phyloP scores from a whole-genome alignment of 2,888 invertebrate species.

The Falcaria lacertinaria region DNA sequence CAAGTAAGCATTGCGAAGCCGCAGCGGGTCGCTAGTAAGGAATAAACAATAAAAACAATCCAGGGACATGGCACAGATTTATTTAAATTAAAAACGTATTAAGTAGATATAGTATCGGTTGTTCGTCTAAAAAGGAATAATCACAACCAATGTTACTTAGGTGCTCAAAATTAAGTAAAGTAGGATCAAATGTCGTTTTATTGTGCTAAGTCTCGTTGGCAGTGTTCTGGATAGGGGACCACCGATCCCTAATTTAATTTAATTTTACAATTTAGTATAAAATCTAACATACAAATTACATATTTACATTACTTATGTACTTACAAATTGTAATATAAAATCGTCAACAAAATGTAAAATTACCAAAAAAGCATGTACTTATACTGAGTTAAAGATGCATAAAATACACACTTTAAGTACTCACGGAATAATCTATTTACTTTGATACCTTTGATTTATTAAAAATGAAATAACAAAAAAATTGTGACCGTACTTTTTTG shows the following conservation, averaged over 20 bases:
- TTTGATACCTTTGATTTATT: conserved; percentile 7
- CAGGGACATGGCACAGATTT: conserved; percentile 69
- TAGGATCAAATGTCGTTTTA: not conserved
- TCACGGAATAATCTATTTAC: conserved; percentile 10
- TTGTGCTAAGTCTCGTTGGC: conserved; percentile 28
- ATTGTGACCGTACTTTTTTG: conserved; percentile 23
- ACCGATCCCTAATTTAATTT: conserved; percentile 7
- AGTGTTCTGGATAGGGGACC: conserved; percentile 29
- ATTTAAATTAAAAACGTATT: conserved; percentile 44
- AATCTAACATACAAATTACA: conserved; percentile 41
- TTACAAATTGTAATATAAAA: not conserved
- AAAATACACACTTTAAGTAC: conserved; percentile 25
- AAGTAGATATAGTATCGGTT: conserved; percentile 30
- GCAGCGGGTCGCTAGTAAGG: no score
- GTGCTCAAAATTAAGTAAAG: conserved; percentile 31
- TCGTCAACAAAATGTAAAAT: not conserved
- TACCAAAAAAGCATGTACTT: conserved; percentile 2
- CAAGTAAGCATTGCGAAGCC: no score
- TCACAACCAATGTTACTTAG: conserved; percentile 64
- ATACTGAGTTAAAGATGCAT: conserved; percentile 5
- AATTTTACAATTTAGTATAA: conserved; percentile 45
- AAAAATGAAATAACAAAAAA: conserved; percentile 16
- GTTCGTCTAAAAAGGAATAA: conserved; percentile 39
- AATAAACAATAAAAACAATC: conserved; percentile 24
- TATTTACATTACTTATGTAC: conserved; percentile 25